phyloP scores from a whole-genome alignment of 1,140 invertebrate species.

The Aphis craccivora region DNA sequence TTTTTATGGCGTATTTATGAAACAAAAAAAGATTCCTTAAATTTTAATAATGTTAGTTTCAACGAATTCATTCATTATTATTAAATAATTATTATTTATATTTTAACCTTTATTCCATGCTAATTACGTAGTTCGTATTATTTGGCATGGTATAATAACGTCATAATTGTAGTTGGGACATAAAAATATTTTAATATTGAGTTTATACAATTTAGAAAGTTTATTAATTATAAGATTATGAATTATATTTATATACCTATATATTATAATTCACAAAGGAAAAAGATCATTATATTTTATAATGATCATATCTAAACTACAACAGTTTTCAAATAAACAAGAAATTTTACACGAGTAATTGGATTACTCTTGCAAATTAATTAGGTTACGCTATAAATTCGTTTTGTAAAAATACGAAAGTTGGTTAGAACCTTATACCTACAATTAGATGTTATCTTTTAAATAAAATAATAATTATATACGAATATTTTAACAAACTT shows the following conservation, averaged over 20 bases:
- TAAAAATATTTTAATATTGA: neutral
- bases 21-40: neutral
- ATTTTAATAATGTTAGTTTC: neutral
- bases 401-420: constrained; percentile 7
- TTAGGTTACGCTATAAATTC: neutral
- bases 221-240: neutral
- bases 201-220: neutral
- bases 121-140: neutral
- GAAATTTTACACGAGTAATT: neutral
- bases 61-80: neutral
- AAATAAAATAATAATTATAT: constrained; percentile 23
- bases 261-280: neutral
- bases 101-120: neutral
- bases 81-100: neutral
- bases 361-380: neutral
- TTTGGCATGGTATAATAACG: neutral
- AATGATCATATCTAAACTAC: neutral
- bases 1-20: fast-evolving
- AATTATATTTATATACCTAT: neutral
- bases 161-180: neutral
- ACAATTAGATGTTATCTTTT: neutral
- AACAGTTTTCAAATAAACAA: neutral
- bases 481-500: neutral
- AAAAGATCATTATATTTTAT: neutral
- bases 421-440: neutral